Percentiles rank a stretch among this genome's conserved stretches.
These are phyloP conservation scores for Contarinia nasturtii DNA, from an alignment of 1,140 invertebrate genomes.

Conservation along the genomic window DNA sequence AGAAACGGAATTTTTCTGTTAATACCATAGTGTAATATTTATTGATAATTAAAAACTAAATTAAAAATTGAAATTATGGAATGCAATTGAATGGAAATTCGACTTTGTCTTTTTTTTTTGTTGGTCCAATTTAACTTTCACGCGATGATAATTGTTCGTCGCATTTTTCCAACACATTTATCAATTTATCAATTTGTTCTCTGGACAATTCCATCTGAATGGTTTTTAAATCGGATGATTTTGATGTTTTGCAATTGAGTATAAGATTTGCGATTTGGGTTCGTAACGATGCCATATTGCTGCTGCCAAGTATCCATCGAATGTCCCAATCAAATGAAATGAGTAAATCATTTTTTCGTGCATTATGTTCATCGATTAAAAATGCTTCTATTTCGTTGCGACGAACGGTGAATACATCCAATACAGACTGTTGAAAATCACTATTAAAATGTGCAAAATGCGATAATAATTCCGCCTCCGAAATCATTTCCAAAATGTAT, in stretches of 20 bases:
- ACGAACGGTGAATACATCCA: conserved; percentile 2
- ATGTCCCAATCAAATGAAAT: conserved; percentile 5
- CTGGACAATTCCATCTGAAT: conserved; percentile 1
- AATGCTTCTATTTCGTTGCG: background rate
- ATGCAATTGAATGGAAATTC: background rate
- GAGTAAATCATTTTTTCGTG: background rate
- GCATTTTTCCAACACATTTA: conserved; percentile 3
- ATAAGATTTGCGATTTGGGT: background rate
- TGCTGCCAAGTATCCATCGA: conserved; percentile 2
- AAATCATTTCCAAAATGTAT: background rate
- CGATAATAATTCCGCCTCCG: conserved; percentile 1
- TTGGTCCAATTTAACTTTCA: background rate
- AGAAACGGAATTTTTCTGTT: too few species aligned
- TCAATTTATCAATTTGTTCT: background rate
- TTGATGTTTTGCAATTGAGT: conserved; percentile 1
- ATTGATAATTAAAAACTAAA: too few species aligned
- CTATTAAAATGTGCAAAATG: conserved; percentile 2
- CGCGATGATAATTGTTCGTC: background rate
- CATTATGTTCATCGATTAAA: conserved; percentile 3
- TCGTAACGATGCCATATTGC: background rate
- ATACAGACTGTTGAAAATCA: conserved; percentile 2
- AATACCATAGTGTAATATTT: too few species aligned
- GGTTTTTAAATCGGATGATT: background rate
- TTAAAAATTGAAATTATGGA: too few species aligned
- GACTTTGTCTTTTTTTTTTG: too few species aligned